Evolutionary conservation across 2,888 invertebrate species (phyloP).

Genomic region (Agriopis aurantiaria): DNA sequence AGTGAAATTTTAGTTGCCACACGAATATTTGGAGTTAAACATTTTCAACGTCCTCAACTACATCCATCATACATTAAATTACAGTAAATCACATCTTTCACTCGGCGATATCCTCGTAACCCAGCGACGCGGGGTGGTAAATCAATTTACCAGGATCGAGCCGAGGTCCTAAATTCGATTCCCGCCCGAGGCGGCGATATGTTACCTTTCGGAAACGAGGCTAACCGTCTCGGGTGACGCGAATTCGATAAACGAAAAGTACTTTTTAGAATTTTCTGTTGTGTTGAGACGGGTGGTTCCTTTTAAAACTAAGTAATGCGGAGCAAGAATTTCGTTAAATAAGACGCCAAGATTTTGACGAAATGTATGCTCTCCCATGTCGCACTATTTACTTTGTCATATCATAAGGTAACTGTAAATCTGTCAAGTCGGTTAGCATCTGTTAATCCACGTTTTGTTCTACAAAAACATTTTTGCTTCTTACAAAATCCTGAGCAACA

Average conservation of each 20-base stretch:
- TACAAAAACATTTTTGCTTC: slow-evolving; percentile 20
- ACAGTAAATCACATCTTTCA: slow-evolving; percentile 52
- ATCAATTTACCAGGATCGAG: slow-evolving; percentile 78
- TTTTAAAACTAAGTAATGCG: slow-evolving; percentile 7
- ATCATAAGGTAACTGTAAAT: too few relatives aligned
- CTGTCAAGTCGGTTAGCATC: not conserved
- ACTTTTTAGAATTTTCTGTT: slow-evolving; percentile 54
- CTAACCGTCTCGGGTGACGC: slow-evolving; percentile 67
- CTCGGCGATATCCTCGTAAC: slow-evolving; percentile 65
- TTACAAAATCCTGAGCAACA: slow-evolving; percentile 1
- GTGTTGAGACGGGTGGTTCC: slow-evolving; percentile 16
- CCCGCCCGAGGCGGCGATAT: slow-evolving; percentile 70
- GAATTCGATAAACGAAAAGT: slow-evolving; percentile 73
- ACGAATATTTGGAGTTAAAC: slow-evolving; percentile 34
- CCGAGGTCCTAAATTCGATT: slow-evolving; percentile 82
- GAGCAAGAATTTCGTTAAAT: not conserved
- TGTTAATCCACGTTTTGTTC: slow-evolving; percentile 16
- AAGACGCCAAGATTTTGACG: too few relatives aligned
- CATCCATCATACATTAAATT: slow-evolving; percentile 48
- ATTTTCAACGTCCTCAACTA: slow-evolving; percentile 33
- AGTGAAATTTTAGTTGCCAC: not conserved
- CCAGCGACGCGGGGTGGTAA: slow-evolving; percentile 68
- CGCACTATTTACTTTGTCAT: too few relatives aligned
- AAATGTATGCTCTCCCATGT: too few relatives aligned
- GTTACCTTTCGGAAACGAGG: slow-evolving; percentile 67